Evolutionary conservation across 2,888 invertebrate genomes (phyloP), one percentile per base, ranked within the genome.

Genomic region (Xylophagus ater): DNA sequence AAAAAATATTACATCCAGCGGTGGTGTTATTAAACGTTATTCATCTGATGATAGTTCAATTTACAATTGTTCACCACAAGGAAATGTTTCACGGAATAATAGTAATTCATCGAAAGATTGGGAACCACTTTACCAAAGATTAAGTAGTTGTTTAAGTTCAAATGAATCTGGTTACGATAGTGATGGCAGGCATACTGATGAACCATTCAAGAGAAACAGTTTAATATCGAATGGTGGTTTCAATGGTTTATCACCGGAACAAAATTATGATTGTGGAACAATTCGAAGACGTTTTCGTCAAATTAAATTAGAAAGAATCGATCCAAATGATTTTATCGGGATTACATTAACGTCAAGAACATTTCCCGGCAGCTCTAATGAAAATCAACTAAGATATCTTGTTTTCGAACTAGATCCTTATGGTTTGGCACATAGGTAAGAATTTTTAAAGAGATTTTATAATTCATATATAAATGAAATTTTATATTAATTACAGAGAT

Each of bases 161-260:
- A 84, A 83, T 60, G 84, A 85, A 64, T 84, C 83, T 34, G 84
- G 84, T 28, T 85, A 85, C 58, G 84, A 84, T 56, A 83, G 83
- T 60, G 84, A 84, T 57, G 78, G 81, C 36, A 72, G 72, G 46
- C 71, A 69, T 25, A 69, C 68, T 36, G 72, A 70, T 49, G 72
- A 72, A 52, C 68, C 70, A 52, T 59, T 65, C 50, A 65, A 68
- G 50, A 66, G 54, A 48, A 64, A 32, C 15, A 42, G 36, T 26
- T 6, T 34, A n/a, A 30, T 37, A 13, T 37, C 28, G 12, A 34
- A 40, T 15, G 54, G 55, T 46, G 53, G 54, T 51, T 57, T 49
- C 53, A 62, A 53, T 60, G 67, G 59, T 6, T 56, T 60, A n/a
- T 57, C 62, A 2, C 48, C 59, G 20, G 55, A 59, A 3, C 62